Evolutionary conservation across 2,797 vertebrate species (phyloP).

Genomic region (Gymnoscopelus braueri): DNA sequence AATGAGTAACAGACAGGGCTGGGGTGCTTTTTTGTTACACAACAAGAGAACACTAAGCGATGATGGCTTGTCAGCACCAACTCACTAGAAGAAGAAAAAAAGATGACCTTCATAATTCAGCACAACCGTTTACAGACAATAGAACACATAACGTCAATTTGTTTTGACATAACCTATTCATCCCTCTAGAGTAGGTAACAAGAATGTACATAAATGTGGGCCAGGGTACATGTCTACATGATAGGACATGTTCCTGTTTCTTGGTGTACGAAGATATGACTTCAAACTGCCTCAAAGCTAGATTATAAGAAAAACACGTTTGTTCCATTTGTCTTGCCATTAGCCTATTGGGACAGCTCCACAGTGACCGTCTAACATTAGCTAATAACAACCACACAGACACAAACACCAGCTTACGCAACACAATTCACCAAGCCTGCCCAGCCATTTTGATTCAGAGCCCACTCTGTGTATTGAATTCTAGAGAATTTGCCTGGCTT

Average conservation of each 20-base stretch:
- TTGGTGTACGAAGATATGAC: background rate
- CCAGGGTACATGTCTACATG: background rate
- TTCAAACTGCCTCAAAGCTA: no score
- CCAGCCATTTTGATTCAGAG: conserved; percentile 33
- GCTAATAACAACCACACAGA: conserved; percentile 10
- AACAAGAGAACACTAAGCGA: background rate
- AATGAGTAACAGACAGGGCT: conserved; percentile 5
- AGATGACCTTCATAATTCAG: background rate
- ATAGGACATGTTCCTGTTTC: conserved; percentile 10
- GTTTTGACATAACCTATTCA: background rate
- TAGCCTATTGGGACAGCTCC: conserved; percentile 32
- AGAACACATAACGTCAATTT: background rate
- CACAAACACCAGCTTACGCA: conserved; percentile 19
- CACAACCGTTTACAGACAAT: background rate
- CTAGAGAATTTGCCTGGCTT: conserved; percentile 13
- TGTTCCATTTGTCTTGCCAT: conserved; percentile 40
- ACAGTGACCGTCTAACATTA: background rate
- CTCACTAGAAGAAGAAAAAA: background rate
- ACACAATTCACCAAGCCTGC: conserved; percentile 3
- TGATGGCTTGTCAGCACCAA: background rate
- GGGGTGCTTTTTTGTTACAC: background rate
- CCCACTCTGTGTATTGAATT: background rate
- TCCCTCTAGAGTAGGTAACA: background rate
- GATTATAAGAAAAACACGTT: background rate
- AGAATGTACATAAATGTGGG: background rate